These are phyloP conservation scores for Dascyllus trimaculatus DNA, from an alignment of 2,113 vertebrate species.

Conservation along the genomic window DNA sequence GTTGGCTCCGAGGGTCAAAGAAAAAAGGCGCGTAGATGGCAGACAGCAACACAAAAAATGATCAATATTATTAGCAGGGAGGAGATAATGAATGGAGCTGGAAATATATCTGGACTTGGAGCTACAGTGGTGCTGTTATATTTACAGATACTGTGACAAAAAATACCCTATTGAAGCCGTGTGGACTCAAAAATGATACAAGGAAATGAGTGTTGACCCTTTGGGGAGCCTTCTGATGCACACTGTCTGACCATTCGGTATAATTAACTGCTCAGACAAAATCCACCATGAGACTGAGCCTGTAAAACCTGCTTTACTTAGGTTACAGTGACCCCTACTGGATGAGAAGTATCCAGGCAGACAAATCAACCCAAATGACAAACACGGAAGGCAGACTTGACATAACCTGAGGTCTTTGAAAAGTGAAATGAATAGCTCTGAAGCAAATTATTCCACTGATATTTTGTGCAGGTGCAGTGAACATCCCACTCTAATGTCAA, in stretches of 20 bases:
- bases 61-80: conserved; percentile 30
- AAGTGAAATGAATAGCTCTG: conserved; percentile 25
- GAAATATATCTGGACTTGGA: conserved; percentile 4
- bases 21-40: background rate
- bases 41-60: background rate
- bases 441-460: conserved; percentile 23
- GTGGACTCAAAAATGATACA: conserved; percentile 22
- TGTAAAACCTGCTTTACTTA: conserved; percentile 26
- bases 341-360: background rate
- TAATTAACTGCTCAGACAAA: conserved; percentile 49
- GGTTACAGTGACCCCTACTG: conserved; percentile 77
- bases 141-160: conserved; percentile 10
- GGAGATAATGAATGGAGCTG: conserved; percentile 17
- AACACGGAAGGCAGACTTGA: background rate
- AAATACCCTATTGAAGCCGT: background rate
- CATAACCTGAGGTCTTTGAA: conserved; percentile 6
- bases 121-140: conserved; percentile 1
- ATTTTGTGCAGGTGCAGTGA: conserved; percentile 19
- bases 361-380: background rate
- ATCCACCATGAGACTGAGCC: background rate
- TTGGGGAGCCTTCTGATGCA: conserved; percentile 20
- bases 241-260: conserved; percentile 29
- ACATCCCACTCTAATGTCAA: conserved; percentile 34
- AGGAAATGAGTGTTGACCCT: conserved; percentile 43
- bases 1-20: conserved; percentile 40